Conservation (phyloP, 2,113 vertebrate genomes). For the Laticauda laticaudata region DNA sequence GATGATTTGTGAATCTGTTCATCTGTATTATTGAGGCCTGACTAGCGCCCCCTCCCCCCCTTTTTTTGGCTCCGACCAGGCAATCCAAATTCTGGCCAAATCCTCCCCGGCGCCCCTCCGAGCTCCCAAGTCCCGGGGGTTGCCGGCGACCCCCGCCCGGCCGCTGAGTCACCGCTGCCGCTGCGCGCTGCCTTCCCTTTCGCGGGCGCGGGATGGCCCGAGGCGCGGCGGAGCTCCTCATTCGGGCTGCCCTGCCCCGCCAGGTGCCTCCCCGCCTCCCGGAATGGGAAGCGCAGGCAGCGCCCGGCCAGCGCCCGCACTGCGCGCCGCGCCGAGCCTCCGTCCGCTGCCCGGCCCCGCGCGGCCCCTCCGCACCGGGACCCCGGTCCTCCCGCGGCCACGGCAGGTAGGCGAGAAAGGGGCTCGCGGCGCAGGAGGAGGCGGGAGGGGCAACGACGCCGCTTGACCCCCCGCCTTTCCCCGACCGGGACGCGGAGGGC, state of each 20-base stretch:
- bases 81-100: no score
- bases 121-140: neutral
- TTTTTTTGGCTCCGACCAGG: neutral
- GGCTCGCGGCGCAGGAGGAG: neutral
- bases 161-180: slow-evolving; percentile 62
- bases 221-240: slow-evolving; percentile 80
- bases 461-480: neutral
- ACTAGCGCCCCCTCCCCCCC: no score
- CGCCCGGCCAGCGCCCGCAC: slow-evolving; percentile 49
- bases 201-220: slow-evolving; percentile 70
- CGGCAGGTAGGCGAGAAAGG: neutral
- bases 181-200: neutral
- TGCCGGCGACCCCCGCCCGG: neutral
- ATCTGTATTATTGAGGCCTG: neutral
- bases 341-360: slow-evolving; percentile 54
- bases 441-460: neutral
- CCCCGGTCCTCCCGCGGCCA: slow-evolving; percentile 71
- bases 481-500: neutral
- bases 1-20: no score
- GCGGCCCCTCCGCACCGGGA: slow-evolving; percentile 60
- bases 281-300: slow-evolving; percentile 75
- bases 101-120: neutral
- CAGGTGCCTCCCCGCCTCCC: slow-evolving; percentile 73
- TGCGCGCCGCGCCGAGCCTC: slow-evolving; percentile 55
- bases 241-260: slow-evolving; percentile 81